Evolutionary conservation across 2,888 invertebrate species (phyloP), one percentile per base, ranked within the genome.

Genomic region (Ormyrus pomaceus): DNA sequence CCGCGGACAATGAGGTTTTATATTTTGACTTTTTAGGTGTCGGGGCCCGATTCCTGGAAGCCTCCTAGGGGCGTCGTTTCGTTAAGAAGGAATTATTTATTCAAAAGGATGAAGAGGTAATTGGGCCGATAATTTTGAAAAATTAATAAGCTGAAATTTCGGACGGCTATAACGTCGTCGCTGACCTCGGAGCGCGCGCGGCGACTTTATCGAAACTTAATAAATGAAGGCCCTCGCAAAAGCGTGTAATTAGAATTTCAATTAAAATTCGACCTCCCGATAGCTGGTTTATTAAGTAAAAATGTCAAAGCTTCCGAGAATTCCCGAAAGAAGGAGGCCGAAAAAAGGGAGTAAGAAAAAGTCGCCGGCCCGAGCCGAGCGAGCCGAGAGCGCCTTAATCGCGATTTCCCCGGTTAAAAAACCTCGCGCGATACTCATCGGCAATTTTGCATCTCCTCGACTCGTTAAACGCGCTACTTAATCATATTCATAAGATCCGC

Each of bases 161-260:
- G 59, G 10, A 34, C 11, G 7, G 5, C 7, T n/a, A 56, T 55
- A 46, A 64, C 34, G 19, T 68, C 13, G 48, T 46, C 59, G 45
- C 56, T 71, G 65, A 75, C 46, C 66, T 76, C 61, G 19, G 19
- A 55, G 50, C 53, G 34, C 51, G 5, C 65, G 34, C 51, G 5
- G 58, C 45, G 59, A 65, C 59, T 55, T 71, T 71, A 77, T 65
- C 56, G 55, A 19, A 59, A 34, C 58, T 11, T 71, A 62, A 69
- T 68, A 56, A 75, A 64, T 64, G 58, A 34, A 34, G 34, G 19
- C 34, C 13, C 13, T 13, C 55, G n/a, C 50, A 19, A 59, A 61
- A 73, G n/a, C 65, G 46, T 69, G 72, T 66, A 82, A 82, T 79
- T 77, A 82, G 66, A 79, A 74, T 72, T 82, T 79, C 79, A 82